phyloP scores from a whole-genome alignment of 1,140 invertebrate species.

The Metopolophium dirhodum region DNA sequence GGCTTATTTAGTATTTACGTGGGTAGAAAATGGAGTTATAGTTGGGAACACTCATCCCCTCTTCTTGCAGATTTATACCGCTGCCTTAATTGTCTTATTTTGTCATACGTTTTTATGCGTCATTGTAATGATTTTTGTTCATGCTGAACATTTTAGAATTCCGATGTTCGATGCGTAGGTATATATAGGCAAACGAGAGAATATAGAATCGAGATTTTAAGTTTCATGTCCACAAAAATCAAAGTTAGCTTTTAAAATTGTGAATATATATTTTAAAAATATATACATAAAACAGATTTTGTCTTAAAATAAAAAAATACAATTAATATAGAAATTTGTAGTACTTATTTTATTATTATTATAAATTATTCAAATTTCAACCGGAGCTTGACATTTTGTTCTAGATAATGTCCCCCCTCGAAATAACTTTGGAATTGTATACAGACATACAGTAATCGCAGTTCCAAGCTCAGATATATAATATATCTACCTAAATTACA shows the following conservation, averaged over 20 bases:
- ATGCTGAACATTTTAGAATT: not conserved
- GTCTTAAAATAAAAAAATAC: not conserved
- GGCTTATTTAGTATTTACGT: not conserved
- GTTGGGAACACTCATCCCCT: not conserved
- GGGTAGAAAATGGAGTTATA: not conserved
- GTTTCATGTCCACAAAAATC: not conserved
- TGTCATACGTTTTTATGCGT: too few relatives aligned
- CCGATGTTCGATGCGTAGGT: not conserved
- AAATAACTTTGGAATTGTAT: not conserved
- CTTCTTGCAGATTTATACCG: not conserved
- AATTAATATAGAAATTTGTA: not conserved
- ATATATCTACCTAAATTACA: not conserved
- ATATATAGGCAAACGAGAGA: too few relatives aligned
- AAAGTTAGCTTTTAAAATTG: not conserved
- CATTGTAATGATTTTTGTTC: not conserved
- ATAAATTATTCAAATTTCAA: not conserved
- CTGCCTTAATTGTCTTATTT: not conserved
- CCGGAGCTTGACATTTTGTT: too few relatives aligned
- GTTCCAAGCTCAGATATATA: not conserved
- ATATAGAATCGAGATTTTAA: not conserved
- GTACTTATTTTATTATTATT: not conserved
- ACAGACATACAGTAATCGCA: not conserved
- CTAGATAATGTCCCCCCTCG: not conserved
- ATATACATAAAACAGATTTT: not conserved
- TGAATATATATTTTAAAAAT: not conserved